Percentiles rank a stretch among this genome's conserved stretches.
Conservation (phyloP, 2,113 vertebrate genomes). For the Poicephalus gulielmi region DNA sequence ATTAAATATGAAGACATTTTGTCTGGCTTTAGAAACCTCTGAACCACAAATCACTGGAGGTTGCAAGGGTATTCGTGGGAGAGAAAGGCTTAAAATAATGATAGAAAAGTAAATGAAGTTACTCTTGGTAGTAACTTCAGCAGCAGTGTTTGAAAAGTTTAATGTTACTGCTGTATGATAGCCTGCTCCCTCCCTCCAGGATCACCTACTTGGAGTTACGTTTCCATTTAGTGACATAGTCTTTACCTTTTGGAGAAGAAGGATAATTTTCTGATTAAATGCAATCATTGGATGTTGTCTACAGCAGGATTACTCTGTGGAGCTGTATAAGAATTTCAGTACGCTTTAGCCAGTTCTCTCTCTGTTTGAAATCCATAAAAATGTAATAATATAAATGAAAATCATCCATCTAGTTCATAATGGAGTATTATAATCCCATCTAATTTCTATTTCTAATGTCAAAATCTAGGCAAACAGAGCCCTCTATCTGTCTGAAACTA, state of each 20-base stretch:
- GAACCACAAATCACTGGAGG: neutral
- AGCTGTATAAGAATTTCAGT: neutral
- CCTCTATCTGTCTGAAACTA: slow-evolving; percentile 25
- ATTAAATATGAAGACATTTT: slow-evolving; percentile 10
- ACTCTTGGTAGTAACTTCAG: neutral
- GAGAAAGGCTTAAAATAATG: neutral
- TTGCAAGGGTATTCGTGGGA: neutral
- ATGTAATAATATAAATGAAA: neutral
- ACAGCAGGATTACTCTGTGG: neutral
- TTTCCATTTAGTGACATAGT: neutral
- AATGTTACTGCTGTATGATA: neutral
- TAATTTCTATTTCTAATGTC: neutral
- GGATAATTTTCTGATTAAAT: neutral
- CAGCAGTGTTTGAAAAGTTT: neutral
- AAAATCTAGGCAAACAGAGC: slow-evolving; percentile 28
- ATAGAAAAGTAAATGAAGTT: neutral
- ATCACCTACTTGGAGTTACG: rapidly evolving
- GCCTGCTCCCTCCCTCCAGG: neutral
- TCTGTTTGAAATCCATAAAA: neutral
- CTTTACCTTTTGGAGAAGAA: neutral
- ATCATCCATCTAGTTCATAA: neutral
- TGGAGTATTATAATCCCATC: neutral
- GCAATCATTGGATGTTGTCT: neutral
- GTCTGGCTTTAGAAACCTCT: neutral
- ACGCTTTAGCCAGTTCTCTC: neutral